Evolutionary conservation across 2,113 vertebrate genomes (phyloP).

Genomic region (Thalassoma bifasciatum): DNA sequence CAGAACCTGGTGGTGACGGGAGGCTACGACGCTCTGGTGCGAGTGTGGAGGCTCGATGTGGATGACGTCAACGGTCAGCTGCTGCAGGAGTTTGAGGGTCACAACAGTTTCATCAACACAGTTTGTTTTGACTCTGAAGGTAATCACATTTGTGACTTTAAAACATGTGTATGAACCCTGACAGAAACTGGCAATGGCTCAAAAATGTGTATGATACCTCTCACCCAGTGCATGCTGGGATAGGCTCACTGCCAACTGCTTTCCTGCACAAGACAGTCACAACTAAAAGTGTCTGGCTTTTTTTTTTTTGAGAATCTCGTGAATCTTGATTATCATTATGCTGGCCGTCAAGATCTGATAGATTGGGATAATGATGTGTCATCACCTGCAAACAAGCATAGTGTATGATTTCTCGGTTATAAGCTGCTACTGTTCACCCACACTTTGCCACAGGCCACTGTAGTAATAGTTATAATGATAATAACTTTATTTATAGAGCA

Average conservation of each 20-base stretch:
- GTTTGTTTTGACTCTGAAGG: slow-evolving; percentile 95
- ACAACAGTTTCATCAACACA: slow-evolving; percentile 92
- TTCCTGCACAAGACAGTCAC: background rate
- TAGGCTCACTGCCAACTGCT: background rate
- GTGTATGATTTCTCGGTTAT: too few species aligned
- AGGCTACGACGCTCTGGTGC: slow-evolving; percentile 90
- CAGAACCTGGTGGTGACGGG: slow-evolving; percentile 89
- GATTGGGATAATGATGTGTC: too few species aligned
- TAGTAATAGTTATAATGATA: too few species aligned
- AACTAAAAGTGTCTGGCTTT: background rate
- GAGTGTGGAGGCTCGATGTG: slow-evolving; percentile 90
- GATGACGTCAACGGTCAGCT: slow-evolving; percentile 87
- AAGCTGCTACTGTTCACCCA: background rate
- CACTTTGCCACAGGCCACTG: background rate
- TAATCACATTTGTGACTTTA: slow-evolving; percentile 61
- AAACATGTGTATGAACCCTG: too few species aligned
- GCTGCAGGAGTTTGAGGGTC: slow-evolving; percentile 92
- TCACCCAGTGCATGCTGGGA: background rate
- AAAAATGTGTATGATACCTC: background rate
- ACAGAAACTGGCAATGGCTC: background rate
- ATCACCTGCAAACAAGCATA: background rate
- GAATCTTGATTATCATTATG: too few species aligned
- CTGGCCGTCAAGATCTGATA: background rate
- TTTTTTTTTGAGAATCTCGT: too few species aligned
- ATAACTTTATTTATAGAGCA: too few species aligned